phyloP scores from a whole-genome alignment of 2,113 vertebrate genomes.

The Glaucidium brasilianum region DNA sequence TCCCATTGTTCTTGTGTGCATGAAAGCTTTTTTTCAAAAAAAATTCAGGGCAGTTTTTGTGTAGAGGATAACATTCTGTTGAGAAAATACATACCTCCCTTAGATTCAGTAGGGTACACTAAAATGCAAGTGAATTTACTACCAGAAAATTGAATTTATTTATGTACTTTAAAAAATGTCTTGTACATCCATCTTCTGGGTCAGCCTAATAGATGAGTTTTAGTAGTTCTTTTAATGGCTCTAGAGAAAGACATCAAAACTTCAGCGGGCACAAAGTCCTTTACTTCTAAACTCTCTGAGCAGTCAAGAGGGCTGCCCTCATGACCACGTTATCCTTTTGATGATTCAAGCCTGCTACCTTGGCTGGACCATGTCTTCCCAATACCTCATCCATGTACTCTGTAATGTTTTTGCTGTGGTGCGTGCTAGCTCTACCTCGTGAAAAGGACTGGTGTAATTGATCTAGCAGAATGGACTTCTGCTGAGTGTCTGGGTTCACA shows the following conservation, averaged over 20 bases:
- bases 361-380: neutral
- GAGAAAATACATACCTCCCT: neutral
- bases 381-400: fast-evolving
- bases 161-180: neutral
- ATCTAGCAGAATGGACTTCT: neutral
- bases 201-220: neutral
- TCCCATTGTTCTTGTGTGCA: neutral
- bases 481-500: neutral
- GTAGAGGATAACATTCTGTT: neutral
- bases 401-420: fast-evolving
- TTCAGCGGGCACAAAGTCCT: neutral
- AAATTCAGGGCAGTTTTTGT: neutral
- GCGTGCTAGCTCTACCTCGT: neutral
- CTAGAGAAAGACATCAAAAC: neutral
- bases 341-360: neutral
- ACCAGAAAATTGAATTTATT: neutral
- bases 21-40: neutral
- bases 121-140: neutral
- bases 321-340: neutral
- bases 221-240: neutral
- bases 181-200: neutral
- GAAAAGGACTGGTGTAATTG: neutral
- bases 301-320: neutral
- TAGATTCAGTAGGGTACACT: neutral
- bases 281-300: neutral